phyloP scores from a whole-genome alignment of 2,888 invertebrate species.

The Dastarcus helophoroides region DNA sequence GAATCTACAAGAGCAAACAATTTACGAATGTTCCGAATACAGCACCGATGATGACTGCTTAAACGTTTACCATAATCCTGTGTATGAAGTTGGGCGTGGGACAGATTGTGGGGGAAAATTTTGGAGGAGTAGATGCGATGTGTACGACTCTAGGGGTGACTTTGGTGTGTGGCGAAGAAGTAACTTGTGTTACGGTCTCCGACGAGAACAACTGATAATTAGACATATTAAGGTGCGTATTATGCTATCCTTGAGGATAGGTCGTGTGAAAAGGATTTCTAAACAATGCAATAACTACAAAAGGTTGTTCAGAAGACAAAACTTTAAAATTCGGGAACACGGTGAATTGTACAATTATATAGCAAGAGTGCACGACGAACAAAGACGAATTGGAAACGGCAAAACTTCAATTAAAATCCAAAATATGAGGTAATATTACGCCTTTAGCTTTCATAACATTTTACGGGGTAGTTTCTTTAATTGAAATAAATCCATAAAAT shows the following conservation, averaged over 20 bases:
- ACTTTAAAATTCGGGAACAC: no score
- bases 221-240: constrained; percentile 54
- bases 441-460: neutral
- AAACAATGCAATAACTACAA: neutral
- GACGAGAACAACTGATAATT: constrained; percentile 49
- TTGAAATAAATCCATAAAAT: no score
- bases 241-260: constrained; percentile 54
- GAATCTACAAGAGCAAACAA: constrained; percentile 33
- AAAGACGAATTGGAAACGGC: constrained; percentile 34
- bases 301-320: constrained; percentile 5
- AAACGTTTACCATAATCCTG: constrained; percentile 32
- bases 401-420: constrained; percentile 35
- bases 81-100: constrained; percentile 22
- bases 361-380: constrained; percentile 29
- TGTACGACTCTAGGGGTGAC: no score
- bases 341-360: constrained; percentile 16
- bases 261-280: constrained; percentile 38
- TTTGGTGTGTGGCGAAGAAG: no score
- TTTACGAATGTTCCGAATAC: constrained; percentile 36
- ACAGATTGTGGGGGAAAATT: constrained; percentile 19
- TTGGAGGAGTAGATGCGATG: no score
- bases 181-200: constrained; percentile 20
- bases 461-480: no score
- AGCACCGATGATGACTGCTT: constrained; percentile 25
- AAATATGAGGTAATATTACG: constrained; percentile 32